Percentiles rank a stretch among this genome's conserved stretches.
Conservation (phyloP, 2,888 invertebrate species). For the Thumatha senex region DNA sequence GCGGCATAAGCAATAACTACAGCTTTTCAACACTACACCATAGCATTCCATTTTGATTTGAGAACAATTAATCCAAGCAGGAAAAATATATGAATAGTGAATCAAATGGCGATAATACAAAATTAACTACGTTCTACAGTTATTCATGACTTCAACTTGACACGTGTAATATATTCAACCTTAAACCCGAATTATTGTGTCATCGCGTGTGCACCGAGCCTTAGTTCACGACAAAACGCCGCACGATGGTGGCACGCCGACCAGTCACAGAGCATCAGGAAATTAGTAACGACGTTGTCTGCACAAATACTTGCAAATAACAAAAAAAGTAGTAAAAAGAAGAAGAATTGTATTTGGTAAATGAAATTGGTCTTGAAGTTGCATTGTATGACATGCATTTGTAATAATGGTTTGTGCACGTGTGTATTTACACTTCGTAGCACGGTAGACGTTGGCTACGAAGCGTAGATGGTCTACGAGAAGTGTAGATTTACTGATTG, state of each 20-base stretch:
- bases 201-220: constrained; percentile 53
- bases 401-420: constrained; percentile 5
- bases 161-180: constrained; percentile 40
- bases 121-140: constrained; percentile 12
- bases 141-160: constrained; percentile 34
- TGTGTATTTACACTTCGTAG: constrained; percentile 11
- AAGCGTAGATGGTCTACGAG: constrained; percentile 24
- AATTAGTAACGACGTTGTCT: constrained; percentile 46
- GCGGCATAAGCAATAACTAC: not conserved
- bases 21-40: not conserved
- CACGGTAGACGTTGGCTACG: constrained; percentile 23
- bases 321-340: constrained; percentile 1
- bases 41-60: not conserved
- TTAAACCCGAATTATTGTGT: constrained; percentile 36
- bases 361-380: not conserved
- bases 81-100: constrained; percentile 5
- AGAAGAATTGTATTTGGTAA: not conserved
- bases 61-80: constrained; percentile 7
- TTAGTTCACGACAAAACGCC: constrained; percentile 63
- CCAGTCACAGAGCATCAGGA: constrained; percentile 58
- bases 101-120: constrained; percentile 15
- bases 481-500: constrained; percentile 20
- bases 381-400: not conserved
- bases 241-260: constrained; percentile 40
- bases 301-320: constrained; percentile 6